These are phyloP conservation scores for Enteromius treurensis DNA, from an alignment of 2,797 vertebrate genomes.

Conservation along the genomic window DNA sequence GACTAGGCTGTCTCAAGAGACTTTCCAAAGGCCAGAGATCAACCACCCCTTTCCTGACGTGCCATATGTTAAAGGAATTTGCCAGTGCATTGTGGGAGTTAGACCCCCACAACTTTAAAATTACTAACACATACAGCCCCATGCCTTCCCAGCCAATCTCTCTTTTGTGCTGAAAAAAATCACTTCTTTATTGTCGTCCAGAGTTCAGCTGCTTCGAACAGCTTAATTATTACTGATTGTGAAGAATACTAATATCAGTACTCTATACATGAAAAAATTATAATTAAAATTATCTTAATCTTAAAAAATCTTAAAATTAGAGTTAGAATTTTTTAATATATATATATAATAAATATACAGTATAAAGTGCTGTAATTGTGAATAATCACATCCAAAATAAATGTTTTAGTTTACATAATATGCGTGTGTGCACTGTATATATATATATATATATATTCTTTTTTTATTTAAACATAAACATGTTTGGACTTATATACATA, in stretches of 20 bases:
- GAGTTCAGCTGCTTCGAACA: slow-evolving; percentile 22
- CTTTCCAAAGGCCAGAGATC: slow-evolving; percentile 81
- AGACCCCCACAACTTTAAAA: slow-evolving; percentile 79
- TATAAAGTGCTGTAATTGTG: too few relatives aligned
- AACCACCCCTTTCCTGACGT: slow-evolving; percentile 85
- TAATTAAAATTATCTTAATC: too few relatives aligned
- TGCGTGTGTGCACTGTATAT: too few relatives aligned
- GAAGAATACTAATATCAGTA: background rate
- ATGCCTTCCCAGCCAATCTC: slow-evolving; percentile 18
- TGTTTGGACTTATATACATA: too few relatives aligned
- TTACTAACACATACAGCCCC: slow-evolving; percentile 79
- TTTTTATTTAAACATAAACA: too few relatives aligned
- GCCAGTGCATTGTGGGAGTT: slow-evolving; percentile 81
- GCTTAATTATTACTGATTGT: slow-evolving; percentile 1
- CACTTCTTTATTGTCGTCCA: background rate
- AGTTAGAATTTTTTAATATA: too few relatives aligned
- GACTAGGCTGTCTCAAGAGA: slow-evolving; percentile 76
- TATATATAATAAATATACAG: too few relatives aligned
- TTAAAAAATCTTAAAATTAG: too few relatives aligned
- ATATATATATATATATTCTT: too few relatives aligned
- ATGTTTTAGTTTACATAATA: too few relatives aligned
- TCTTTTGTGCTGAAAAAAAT: slow-evolving; percentile 3
- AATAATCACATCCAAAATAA: too few relatives aligned
- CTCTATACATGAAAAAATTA: too few relatives aligned
- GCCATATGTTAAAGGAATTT: slow-evolving; percentile 88